Percentiles rank a stretch among this genome's conserved stretches.
Conservation (phyloP, 1,140 invertebrate genomes). For the Sarcophaga peregrina region DNA sequence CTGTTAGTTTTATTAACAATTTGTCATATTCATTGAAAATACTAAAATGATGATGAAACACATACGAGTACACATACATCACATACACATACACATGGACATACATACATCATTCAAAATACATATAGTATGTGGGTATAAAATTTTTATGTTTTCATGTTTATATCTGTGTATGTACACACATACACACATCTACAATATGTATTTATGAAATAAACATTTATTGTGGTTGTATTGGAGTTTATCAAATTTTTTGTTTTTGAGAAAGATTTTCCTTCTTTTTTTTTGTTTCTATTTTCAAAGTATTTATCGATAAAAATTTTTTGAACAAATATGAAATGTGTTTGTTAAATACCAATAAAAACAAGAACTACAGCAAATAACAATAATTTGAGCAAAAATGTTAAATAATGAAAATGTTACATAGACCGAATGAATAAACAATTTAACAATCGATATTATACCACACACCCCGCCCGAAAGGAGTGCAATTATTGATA, state of each 20-base stretch:
- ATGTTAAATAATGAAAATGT: conserved; percentile 2
- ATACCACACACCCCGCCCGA: background rate
- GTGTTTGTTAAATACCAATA: conserved; percentile 1
- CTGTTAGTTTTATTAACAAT: background rate
- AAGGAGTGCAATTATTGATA: background rate
- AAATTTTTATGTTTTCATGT: background rate
- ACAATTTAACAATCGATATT: background rate
- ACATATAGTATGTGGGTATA: too few relatives aligned
- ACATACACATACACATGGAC: too few relatives aligned
- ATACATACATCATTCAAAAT: background rate
- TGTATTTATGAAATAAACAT: conserved; percentile 2
- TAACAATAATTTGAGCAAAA: background rate
- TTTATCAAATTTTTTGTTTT: background rate
- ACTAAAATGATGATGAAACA: too few relatives aligned
- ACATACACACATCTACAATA: too few relatives aligned
- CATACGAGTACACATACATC: too few relatives aligned
- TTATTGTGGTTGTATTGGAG: background rate
- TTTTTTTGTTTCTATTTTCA: background rate
- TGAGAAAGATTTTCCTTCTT: too few relatives aligned
- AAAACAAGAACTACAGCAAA: background rate
- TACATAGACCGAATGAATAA: background rate
- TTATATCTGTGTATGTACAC: background rate
- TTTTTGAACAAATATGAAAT: conserved; percentile 7
- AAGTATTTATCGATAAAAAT: conserved; percentile 5
- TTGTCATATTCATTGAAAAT: conserved; percentile 3